Conservation (phyloP, 2,888 invertebrate species). For the Colostygia pectinataria region DNA sequence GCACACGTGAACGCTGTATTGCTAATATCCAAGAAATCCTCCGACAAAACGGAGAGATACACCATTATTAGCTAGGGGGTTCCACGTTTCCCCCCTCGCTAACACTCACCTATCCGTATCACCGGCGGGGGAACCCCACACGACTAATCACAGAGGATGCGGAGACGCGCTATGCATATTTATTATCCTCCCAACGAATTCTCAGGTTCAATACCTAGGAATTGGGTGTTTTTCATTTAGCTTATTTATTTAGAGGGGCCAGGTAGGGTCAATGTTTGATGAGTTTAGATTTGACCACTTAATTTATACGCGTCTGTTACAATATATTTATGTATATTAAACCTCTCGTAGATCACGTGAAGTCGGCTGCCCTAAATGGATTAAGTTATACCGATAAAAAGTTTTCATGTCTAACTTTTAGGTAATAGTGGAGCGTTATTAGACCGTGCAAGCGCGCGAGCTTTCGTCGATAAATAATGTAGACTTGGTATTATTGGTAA, state of each 20-base stretch:
- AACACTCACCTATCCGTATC: slow-evolving; percentile 81
- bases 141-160: slow-evolving; percentile 82
- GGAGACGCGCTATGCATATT: slow-evolving; percentile 82
- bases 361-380: slow-evolving; percentile 50
- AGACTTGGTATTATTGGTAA: slow-evolving; percentile 48
- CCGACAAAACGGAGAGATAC: slow-evolving; percentile 75
- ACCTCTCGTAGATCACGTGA: slow-evolving; percentile 61
- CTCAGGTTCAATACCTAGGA: slow-evolving; percentile 68
- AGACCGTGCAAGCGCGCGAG: slow-evolving; percentile 37
- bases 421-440: slow-evolving; percentile 28
- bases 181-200: slow-evolving; percentile 76
- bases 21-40: slow-evolving; percentile 79
- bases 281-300: slow-evolving; percentile 72
- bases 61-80: slow-evolving; percentile 78
- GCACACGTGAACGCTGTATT: slow-evolving; percentile 76
- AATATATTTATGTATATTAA: too few relatives aligned
- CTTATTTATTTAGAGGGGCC: slow-evolving; percentile 75
- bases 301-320: slow-evolving; percentile 63
- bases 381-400: slow-evolving; percentile 51
- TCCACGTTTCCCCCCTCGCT: slow-evolving; percentile 73
- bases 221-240: slow-evolving; percentile 79
- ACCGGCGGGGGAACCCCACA: slow-evolving; percentile 60
- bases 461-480: slow-evolving; percentile 53
- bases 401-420: slow-evolving; percentile 33
- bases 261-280: slow-evolving; percentile 79